phyloP scores from a whole-genome alignment of 1,140 invertebrate genomes.

The Lepidotrigona ventralis region DNA sequence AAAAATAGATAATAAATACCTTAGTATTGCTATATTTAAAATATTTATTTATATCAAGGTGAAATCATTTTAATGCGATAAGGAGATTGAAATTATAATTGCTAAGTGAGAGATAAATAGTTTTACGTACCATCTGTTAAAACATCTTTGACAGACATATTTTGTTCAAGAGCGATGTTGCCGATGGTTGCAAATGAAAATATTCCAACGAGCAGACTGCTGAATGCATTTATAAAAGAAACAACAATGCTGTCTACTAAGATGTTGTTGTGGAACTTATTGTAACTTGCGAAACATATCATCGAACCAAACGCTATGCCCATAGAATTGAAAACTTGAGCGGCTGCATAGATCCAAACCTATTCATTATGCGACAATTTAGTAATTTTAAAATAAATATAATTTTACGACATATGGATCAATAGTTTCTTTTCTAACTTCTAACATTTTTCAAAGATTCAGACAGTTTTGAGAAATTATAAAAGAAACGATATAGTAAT shows the following conservation, averaged over 20 bases:
- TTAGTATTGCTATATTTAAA: not conserved
- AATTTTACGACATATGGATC: not conserved
- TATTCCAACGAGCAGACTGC: conserved; percentile 91
- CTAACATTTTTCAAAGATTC: too few relatives aligned
- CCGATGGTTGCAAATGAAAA: conserved; percentile 94
- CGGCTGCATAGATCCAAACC: conserved; percentile 95
- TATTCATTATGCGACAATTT: conserved; percentile 61
- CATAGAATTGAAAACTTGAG: conserved; percentile 96
- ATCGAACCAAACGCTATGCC: conserved; percentile 95
- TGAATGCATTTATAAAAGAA: conserved; percentile 89
- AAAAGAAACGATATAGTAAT: too few relatives aligned
- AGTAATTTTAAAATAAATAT: not conserved
- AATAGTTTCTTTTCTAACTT: too few relatives aligned
- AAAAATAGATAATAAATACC: not conserved
- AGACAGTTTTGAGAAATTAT: too few relatives aligned
- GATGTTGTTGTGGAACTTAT: conserved; percentile 94
- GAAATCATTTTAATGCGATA: conserved; percentile 1
- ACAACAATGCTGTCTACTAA: conserved; percentile 92
- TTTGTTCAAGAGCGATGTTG: conserved; percentile 90
- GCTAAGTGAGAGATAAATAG: not conserved
- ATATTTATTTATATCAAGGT: not conserved
- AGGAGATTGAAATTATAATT: conserved; percentile 17
- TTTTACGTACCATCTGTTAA: conserved; percentile 88
- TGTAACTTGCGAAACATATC: conserved; percentile 97
- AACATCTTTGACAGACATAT: conserved; percentile 88